Conservation (phyloP, 2,113 vertebrate species). For the Canis aureus region DNA sequence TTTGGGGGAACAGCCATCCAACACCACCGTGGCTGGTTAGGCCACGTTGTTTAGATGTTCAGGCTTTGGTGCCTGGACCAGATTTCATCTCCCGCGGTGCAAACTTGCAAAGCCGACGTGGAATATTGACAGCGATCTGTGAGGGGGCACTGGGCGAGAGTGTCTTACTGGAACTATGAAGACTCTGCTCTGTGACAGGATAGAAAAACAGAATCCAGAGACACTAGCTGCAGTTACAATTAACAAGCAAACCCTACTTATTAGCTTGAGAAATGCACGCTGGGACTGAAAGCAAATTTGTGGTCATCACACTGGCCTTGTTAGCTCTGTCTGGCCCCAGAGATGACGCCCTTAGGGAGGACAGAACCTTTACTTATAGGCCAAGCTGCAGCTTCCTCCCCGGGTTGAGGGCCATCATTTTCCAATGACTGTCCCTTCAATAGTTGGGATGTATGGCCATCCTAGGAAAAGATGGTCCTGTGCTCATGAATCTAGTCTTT, state of each 20-base stretch:
- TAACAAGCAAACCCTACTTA: conserved; percentile 23
- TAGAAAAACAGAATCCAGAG: background rate
- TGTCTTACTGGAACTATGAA: background rate
- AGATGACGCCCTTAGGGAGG: background rate
- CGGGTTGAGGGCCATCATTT: background rate
- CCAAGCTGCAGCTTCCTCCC: background rate
- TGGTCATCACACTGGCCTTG: background rate
- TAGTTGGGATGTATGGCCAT: background rate
- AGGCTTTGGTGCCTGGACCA: background rate
- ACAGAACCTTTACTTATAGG: background rate
- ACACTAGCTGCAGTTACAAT: conserved; percentile 43
- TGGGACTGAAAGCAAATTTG: background rate
- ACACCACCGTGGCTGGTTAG: background rate
- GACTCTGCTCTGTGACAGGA: conserved; percentile 37
- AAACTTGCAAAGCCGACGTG: conserved; percentile 43
- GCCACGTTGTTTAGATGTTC: background rate
- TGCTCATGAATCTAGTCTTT: background rate
- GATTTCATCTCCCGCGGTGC: background rate
- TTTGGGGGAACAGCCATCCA: background rate
- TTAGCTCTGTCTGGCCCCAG: conserved; percentile 17
- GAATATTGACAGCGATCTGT: background rate
- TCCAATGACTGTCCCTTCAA: background rate
- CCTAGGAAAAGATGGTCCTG: background rate
- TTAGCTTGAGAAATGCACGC: conserved; percentile 1
- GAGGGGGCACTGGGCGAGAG: background rate